These are phyloP conservation scores for Burhinus oedicnemus DNA, from an alignment of 2,113 vertebrate species.

Conservation along the genomic window DNA sequence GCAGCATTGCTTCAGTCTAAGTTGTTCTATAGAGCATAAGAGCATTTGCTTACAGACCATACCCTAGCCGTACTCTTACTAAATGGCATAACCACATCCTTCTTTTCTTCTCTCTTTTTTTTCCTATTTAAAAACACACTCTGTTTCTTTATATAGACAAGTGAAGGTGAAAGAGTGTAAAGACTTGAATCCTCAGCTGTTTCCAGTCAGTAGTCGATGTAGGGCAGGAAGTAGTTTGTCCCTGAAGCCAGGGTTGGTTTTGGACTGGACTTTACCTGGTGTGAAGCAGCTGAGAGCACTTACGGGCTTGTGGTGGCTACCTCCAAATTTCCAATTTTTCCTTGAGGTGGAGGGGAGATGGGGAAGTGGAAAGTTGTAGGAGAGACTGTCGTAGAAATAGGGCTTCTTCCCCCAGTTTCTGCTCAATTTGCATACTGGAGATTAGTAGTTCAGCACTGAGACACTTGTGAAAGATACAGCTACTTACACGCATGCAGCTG, in stretches of 20 bases:
- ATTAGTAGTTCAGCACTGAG: not conserved
- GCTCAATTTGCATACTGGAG: conserved; percentile 10
- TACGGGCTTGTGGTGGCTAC: not conserved
- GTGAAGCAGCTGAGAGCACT: not conserved
- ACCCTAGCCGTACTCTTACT: not conserved
- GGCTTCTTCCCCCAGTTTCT: not conserved
- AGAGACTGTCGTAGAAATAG: not conserved
- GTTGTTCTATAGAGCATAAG: not conserved
- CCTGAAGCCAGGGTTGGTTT: not conserved
- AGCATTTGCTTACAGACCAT: not conserved
- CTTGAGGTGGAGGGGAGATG: not conserved
- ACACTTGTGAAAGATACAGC: not conserved
- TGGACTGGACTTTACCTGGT: not conserved
- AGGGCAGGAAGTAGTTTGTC: not conserved
- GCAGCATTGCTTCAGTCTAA: not conserved
- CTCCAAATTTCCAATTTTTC: not conserved
- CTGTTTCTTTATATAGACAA: not conserved
- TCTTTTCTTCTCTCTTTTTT: not conserved
- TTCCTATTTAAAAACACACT: not conserved
- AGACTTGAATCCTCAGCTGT: not conserved
- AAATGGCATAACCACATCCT: conserved; percentile 48
- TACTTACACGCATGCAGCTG: not conserved
- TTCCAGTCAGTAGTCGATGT: not conserved
- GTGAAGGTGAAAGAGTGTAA: not conserved
- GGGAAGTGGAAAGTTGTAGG: not conserved